Evolutionary conservation across 2,113 vertebrate species (phyloP).

Genomic region (Patagioenas fasciata): DNA sequence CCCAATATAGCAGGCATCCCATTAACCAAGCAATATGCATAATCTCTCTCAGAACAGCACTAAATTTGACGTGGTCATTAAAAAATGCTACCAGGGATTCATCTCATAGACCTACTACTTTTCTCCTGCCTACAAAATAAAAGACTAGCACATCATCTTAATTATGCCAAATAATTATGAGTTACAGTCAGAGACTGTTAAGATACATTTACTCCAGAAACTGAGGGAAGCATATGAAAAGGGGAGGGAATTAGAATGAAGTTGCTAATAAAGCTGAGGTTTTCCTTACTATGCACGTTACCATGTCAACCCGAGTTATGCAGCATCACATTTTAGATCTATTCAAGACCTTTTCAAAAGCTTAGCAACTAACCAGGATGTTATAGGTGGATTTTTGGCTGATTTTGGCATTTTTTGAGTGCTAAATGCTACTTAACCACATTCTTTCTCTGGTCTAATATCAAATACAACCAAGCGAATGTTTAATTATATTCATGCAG

Average conservation of each 20-base stretch:
- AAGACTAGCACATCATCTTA: not conserved
- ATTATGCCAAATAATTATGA: conserved; percentile 29
- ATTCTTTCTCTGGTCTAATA: conserved; percentile 59
- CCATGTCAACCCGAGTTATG: conserved; percentile 68
- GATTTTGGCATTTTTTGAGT: conserved; percentile 60
- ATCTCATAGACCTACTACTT: not conserved
- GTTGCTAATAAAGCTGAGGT: conserved; percentile 55
- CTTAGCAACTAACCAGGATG: conserved; percentile 54
- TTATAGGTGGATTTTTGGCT: conserved; percentile 53
- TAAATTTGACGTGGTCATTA: conserved; percentile 50
- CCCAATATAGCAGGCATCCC: conserved; percentile 19
- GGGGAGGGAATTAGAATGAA: conserved; percentile 44
- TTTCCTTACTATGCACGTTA: conserved; percentile 60
- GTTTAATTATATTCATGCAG: conserved; percentile 70
- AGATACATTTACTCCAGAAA: conserved; percentile 34
- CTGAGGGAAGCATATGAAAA: conserved; percentile 18
- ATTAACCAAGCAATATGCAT: conserved; percentile 8
- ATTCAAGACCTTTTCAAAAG: conserved; percentile 59
- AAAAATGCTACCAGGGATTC: conserved; percentile 28
- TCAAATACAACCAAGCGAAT: conserved; percentile 45
- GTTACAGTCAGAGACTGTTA: conserved; percentile 33
- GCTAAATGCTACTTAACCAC: conserved; percentile 56
- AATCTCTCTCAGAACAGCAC: conserved; percentile 8
- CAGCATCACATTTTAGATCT: conserved; percentile 54
- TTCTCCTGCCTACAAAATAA: conserved; percentile 27